Evolutionary conservation across 2,113 vertebrate genomes (phyloP).

Genomic region (Aphelocoma coerulescens): DNA sequence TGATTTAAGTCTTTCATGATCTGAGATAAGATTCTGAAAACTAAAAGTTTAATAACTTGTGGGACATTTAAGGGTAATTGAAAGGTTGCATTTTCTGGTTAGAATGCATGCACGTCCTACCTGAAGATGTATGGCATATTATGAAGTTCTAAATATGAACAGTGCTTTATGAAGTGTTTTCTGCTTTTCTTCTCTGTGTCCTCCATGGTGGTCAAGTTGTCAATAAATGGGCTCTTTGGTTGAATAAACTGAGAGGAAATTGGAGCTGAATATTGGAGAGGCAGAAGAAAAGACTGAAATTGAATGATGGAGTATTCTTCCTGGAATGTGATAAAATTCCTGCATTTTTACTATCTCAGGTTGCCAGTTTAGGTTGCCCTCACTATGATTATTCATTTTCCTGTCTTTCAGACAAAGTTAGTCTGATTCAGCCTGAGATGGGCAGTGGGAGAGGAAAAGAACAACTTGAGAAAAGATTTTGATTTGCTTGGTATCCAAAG

Average conservation of each 20-base stretch:
- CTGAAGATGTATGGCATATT: background rate
- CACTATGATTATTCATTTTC: background rate
- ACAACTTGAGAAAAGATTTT: background rate
- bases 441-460: background rate
- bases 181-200: background rate
- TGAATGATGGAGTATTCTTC: background rate
- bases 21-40: conserved; percentile 5
- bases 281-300: background rate
- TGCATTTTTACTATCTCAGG: background rate
- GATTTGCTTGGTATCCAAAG: background rate
- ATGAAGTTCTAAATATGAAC: background rate
- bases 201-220: background rate
- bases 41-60: background rate
- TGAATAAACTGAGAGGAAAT: background rate
- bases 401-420: background rate
- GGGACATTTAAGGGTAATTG: background rate
- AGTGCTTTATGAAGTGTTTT: background rate
- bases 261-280: background rate
- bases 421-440: background rate
- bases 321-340: background rate
- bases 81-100: background rate
- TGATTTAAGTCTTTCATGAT: conserved; percentile 15
- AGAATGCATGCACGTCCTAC: background rate
- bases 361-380: background rate
- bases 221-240: background rate